phyloP scores from a whole-genome alignment of 2,888 invertebrate genomes.

The Machimus atricapillus region DNA sequence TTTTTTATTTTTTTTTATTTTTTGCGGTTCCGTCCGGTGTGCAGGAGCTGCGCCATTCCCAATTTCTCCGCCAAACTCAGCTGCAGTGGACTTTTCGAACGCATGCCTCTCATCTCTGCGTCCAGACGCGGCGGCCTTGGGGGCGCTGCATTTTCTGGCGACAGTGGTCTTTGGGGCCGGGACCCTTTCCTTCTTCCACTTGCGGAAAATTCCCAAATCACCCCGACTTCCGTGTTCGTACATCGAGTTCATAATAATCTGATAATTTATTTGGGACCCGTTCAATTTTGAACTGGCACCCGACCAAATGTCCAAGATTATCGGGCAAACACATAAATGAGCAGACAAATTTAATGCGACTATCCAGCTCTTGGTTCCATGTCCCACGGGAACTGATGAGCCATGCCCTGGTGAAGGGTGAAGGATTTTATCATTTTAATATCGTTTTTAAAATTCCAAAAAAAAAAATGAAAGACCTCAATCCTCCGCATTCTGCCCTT shows the following conservation, averaged over 20 bases:
- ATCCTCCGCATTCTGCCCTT: neutral
- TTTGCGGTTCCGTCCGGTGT: neutral
- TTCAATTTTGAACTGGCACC: slow-evolving; percentile 1
- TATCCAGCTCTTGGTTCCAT: neutral
- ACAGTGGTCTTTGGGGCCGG: neutral
- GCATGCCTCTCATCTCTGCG: neutral
- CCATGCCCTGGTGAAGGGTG: neutral
- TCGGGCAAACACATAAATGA: neutral
- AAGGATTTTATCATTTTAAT: neutral
- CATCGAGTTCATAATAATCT: slow-evolving; percentile 12
- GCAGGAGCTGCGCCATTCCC: neutral
- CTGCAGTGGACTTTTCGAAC: slow-evolving; percentile 17
- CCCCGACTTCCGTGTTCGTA: slow-evolving; percentile 1
- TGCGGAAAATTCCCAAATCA: slow-evolving; percentile 1
- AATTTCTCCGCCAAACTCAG: neutral
- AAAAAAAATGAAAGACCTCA: neutral
- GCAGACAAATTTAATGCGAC: neutral
- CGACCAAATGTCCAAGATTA: slow-evolving; percentile 28
- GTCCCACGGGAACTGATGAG: neutral
- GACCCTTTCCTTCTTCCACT: neutral
- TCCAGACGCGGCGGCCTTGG: neutral
- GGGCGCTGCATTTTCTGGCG: slow-evolving; percentile 36
- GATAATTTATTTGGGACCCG: slow-evolving; percentile 27
- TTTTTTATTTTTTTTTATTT: neutral
- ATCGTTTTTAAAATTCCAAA: neutral